A percentile compares a stretch with the other conserved stretches of the same genome.
These are phyloP conservation scores for Clivina fossor DNA, from an alignment of 2,888 invertebrate species.

Conservation along the genomic window DNA sequence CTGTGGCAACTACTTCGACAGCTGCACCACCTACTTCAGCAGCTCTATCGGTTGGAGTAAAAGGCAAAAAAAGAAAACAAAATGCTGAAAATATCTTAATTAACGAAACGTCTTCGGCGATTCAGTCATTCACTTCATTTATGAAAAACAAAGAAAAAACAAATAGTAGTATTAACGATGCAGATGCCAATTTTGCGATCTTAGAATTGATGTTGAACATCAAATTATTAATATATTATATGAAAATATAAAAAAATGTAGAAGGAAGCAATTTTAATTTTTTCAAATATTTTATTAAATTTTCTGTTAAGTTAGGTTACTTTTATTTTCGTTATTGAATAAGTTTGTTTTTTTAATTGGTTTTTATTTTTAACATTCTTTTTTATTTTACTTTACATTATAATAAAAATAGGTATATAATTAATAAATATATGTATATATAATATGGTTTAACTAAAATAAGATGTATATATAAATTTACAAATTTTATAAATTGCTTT, in stretches of 20 bases:
- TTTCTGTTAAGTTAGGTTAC: background rate
- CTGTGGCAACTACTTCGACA: conserved; percentile 2
- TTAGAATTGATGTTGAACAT: conserved; percentile 1
- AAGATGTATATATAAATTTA: no score
- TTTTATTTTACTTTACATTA: no score
- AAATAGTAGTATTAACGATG: no score
- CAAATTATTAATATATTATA: conserved; percentile 1
- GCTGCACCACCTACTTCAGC: background rate
- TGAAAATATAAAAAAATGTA: conserved; percentile 10
- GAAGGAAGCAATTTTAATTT: background rate
- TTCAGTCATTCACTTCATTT: background rate
- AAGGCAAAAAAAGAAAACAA: no score
- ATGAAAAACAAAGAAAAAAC: conserved; percentile 9
- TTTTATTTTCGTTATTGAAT: background rate
- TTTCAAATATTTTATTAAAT: background rate
- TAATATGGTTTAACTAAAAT: no score
- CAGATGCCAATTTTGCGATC: background rate
- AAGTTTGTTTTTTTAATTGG: background rate
- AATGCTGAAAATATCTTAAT: no score
- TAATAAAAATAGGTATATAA: no score
- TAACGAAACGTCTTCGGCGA: conserved; percentile 2
- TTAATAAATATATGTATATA: no score
- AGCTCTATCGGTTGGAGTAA: no score
- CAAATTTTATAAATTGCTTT: background rate
- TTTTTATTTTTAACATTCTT: conserved; percentile 1